Conservation (phyloP, 2,797 vertebrate species). For the Eutrigla gurnardus region DNA sequence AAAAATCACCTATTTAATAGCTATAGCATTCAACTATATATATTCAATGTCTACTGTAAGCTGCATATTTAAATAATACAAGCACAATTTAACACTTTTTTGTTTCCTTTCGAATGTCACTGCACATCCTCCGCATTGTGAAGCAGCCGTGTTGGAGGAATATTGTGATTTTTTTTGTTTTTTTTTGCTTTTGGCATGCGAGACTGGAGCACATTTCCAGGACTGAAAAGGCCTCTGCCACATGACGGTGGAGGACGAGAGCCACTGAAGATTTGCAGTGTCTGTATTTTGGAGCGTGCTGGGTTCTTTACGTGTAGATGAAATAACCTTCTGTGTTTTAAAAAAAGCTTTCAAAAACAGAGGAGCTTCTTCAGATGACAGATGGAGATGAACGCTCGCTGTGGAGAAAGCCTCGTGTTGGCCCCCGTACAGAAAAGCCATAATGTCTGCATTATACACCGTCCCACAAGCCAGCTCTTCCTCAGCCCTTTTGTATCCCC, state of each 20-base stretch:
- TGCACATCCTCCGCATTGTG: conserved; percentile 7
- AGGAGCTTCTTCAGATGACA: conserved; percentile 57
- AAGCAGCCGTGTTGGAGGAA: conserved; percentile 12
- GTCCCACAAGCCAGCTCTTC: conserved; percentile 41
- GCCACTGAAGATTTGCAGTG: conserved; percentile 38
- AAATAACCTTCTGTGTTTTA: conserved; percentile 21
- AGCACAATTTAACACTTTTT: conserved; percentile 4
- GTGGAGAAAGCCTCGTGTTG: conserved; percentile 58
- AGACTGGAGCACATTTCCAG: conserved; percentile 28
- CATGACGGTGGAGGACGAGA: conserved; percentile 43
- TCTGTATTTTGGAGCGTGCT: conserved; percentile 20
- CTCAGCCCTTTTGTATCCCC: conserved; percentile 50
- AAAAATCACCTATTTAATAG: not conserved
- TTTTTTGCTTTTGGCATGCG: conserved; percentile 40
- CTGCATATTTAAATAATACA: conserved; percentile 19
- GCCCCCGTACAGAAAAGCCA: conserved; percentile 61
- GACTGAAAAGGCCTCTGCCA: conserved; percentile 46
- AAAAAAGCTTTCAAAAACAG: conserved; percentile 31
- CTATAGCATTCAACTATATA: not conserved
- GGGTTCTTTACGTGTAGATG: conserved; percentile 31
- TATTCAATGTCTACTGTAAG: conserved; percentile 2
- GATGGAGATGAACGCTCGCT: conserved; percentile 63
- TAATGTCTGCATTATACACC: conserved; percentile 66
- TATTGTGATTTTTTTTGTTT: conserved; percentile 37
- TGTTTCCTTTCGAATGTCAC: not conserved